Conservation (phyloP, 2,113 vertebrate species). For the Seriola aureovittata region DNA sequence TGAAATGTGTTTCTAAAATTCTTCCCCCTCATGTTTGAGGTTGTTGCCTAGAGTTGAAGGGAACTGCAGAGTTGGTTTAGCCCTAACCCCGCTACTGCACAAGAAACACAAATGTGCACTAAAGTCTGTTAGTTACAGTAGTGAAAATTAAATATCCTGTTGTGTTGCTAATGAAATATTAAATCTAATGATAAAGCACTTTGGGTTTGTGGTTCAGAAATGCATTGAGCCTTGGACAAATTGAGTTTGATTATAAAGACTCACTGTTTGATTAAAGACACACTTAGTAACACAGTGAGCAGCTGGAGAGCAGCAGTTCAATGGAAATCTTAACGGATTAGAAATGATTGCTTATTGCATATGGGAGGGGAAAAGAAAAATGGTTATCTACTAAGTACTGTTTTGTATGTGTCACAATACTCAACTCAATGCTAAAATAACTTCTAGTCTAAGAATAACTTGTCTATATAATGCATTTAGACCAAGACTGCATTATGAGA, state of each 20-base stretch:
- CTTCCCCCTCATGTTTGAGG: background rate
- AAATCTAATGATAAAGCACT: slow-evolving; percentile 8
- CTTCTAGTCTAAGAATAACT: slow-evolving; percentile 30
- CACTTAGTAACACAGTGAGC: background rate
- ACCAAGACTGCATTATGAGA: slow-evolving; percentile 11
- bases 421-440: background rate
- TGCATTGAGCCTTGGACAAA: background rate
- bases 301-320: background rate
- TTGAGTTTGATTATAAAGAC: slow-evolving; percentile 14
- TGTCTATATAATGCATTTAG: slow-evolving; percentile 19
- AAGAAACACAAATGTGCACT: background rate
- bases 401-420: slow-evolving; percentile 2
- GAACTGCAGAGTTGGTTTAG: too few species aligned
- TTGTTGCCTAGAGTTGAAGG: too few species aligned
- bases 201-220: slow-evolving; percentile 6
- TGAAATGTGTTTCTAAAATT: background rate
- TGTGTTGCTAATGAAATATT: slow-evolving; percentile 8
- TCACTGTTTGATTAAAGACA: slow-evolving; percentile 14
- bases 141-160: background rate
- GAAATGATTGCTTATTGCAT: slow-evolving; percentile 15
- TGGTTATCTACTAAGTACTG: background rate
- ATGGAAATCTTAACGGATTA: background rate
- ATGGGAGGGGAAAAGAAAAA: background rate
- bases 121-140: background rate
- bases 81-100: too few species aligned